Percentiles rank a stretch among this genome's conserved stretches.
These are phyloP conservation scores for Tadarida brasiliensis DNA, from an alignment of 2,797 vertebrate species.

Conservation along the genomic window DNA sequence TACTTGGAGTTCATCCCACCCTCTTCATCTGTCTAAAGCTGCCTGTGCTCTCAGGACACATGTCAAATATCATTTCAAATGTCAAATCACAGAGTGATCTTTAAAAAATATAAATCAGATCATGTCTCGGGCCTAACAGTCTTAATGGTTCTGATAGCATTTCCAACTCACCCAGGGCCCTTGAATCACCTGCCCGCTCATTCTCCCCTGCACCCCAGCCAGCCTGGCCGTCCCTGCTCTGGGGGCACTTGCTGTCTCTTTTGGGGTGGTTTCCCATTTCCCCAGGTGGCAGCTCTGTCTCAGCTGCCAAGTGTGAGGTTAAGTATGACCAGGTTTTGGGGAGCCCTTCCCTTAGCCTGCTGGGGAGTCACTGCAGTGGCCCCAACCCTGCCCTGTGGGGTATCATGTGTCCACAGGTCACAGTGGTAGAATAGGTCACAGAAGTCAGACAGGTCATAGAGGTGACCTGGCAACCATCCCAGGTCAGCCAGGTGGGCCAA, in stretches of 20 bases:
- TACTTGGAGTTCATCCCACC: no score
- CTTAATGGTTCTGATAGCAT: background rate
- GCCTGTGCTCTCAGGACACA: no score
- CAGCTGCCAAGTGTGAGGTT: accelerated
- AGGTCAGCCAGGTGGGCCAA: accelerated
- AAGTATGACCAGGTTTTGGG: background rate
- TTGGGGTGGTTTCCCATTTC: accelerated
- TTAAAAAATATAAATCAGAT: slow-evolving; percentile 39
- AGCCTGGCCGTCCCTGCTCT: accelerated
- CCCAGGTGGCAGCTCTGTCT: background rate
- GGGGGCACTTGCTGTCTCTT: background rate
- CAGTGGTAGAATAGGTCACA: no score
- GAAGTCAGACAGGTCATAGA: background rate
- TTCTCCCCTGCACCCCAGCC: background rate
- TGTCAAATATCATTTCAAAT: no score
- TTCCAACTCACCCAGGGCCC: background rate
- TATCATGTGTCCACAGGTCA: no score
- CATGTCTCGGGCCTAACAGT: background rate
- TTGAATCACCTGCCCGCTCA: accelerated
- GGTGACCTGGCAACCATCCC: background rate
- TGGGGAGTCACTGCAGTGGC: no score
- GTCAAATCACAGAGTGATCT: slow-evolving; percentile 63
- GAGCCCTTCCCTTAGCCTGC: no score
- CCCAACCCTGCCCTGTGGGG: no score
- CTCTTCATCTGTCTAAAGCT: no score